Base-by-base conservation (phyloP, 1,140 invertebrate species). In the Rhizoglyphus robini region DNA sequence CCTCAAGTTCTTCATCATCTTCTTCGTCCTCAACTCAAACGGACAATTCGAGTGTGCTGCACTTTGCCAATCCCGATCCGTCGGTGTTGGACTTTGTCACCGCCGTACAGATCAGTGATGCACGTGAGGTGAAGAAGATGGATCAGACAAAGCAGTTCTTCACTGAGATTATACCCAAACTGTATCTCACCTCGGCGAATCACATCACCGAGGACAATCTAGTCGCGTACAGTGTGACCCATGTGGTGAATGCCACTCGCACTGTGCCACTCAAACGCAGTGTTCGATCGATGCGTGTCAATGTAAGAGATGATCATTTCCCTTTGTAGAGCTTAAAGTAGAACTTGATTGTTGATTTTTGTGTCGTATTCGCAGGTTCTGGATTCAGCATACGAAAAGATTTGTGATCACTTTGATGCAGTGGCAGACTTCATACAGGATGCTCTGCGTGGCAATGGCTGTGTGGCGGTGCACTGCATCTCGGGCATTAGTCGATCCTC, bases 401-500 rank as follows among this genome's bases (percentile, higher is more conserved):
- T 60, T 32, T 15, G 29, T 23, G 25, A 18, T 11, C 58, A 65
- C 41, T 65, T 65, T 25, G 63, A 65, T 57, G 8, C 51, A n/a
- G 63, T 57, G 11, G 31, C 18, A 11, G 63, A 65, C 25, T 32
- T 48, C 20, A 65, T 65, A 2, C 15, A 60, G 2, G 27, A 60
- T 3, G 58, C 23, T 20, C 3, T 60, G 3, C 20, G 13, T 32
- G 15, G 25, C 27, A 15, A 32, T 15, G 32, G 38, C 13, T n/a
- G 11, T 8, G 58, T 60, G 30, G 73, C 92, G 67, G 85, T 94
- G 0, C 90, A 93, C 75, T 94, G 90, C 72, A 84, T 92, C 0
- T 90, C 91, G 1, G 91, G 90, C 1, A 85, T 93, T 1, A 88
- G 86, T 68, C 80, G 91, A 49, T 91, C 88, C 0, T 87, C 90